A percentile compares a stretch with the other conserved stretches of the same genome.
Evolutionary conservation across 2,888 invertebrate genomes (phyloP).

Genomic region (Drosophila anomalata): DNA sequence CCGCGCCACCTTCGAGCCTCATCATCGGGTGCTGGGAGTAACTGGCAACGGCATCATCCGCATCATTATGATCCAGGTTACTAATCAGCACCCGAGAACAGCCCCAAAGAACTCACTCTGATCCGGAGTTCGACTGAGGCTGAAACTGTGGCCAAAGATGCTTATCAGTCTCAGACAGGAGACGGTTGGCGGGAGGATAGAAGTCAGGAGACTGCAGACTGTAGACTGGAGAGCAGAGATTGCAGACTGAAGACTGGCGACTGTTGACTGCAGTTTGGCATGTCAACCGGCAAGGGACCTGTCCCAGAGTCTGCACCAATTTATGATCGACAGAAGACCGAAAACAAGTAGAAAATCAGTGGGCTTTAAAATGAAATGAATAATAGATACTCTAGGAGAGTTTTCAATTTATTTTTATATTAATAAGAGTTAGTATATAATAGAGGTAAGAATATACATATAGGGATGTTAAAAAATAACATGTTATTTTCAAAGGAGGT

Average conservation of each 20-base stretch:
- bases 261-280: constrained; percentile 43
- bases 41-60: constrained; percentile 14
- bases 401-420: not conserved
- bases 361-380: not conserved
- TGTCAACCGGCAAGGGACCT: constrained; percentile 43
- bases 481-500: too few species aligned
- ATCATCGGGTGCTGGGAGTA: constrained; percentile 19
- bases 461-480: too few species aligned
- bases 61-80: constrained; percentile 64
- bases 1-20: constrained; percentile 13
- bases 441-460: too few species aligned
- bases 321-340: constrained; percentile 73
- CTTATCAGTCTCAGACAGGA: constrained; percentile 66
- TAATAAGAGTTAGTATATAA: too few species aligned
- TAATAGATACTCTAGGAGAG: constrained; percentile 4
- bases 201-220: constrained; percentile 11
- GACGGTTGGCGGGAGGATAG: constrained; percentile 30
- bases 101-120: constrained; percentile 19
- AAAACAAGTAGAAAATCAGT: constrained; percentile 40
- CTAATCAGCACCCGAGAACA: constrained; percentile 65
- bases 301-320: constrained; percentile 62
- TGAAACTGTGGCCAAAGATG: constrained; percentile 54
- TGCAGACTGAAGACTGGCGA: constrained; percentile 36
- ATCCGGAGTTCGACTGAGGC: constrained; percentile 24
- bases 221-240: constrained; percentile 26